A percentile compares a stretch with the other conserved stretches of the same genome.
phyloP scores from a whole-genome alignment of 2,113 vertebrate genomes.

The Halcyon malimbica region DNA sequence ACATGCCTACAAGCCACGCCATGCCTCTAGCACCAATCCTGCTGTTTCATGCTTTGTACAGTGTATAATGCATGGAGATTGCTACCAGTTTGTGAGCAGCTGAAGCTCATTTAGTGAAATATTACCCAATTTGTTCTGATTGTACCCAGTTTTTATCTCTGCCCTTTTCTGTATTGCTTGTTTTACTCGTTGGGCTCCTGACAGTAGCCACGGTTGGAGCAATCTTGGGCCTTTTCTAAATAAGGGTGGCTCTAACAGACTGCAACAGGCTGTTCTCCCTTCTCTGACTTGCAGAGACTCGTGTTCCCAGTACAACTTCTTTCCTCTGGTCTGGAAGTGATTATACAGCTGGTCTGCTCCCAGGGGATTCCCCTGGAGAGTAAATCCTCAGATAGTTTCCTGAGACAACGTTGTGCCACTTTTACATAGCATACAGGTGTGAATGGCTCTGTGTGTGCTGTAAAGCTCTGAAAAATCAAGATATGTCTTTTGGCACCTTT shows the following conservation, averaged over 20 bases:
- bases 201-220: not conserved
- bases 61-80: not conserved
- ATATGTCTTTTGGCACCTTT: not conserved
- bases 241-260: not conserved
- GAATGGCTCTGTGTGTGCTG: not conserved
- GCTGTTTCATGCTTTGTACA: not conserved
- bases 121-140: not conserved
- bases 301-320: not conserved
- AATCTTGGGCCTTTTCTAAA: not conserved
- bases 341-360: not conserved
- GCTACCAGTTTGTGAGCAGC: not conserved
- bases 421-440: not conserved
- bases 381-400: not conserved
- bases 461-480: not conserved
- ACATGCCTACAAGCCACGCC: not conserved
- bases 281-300: not conserved
- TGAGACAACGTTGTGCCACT: not conserved
- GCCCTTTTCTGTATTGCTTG: not conserved
- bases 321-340: not conserved
- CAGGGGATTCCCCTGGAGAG: not conserved
- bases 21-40: not conserved
- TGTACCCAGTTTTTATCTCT: not conserved
- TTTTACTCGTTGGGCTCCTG: not conserved
- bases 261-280: not conserved
- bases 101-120: not conserved